Base-by-base conservation (phyloP, 1,140 invertebrate species). In the Orchesella cincta region DNA sequence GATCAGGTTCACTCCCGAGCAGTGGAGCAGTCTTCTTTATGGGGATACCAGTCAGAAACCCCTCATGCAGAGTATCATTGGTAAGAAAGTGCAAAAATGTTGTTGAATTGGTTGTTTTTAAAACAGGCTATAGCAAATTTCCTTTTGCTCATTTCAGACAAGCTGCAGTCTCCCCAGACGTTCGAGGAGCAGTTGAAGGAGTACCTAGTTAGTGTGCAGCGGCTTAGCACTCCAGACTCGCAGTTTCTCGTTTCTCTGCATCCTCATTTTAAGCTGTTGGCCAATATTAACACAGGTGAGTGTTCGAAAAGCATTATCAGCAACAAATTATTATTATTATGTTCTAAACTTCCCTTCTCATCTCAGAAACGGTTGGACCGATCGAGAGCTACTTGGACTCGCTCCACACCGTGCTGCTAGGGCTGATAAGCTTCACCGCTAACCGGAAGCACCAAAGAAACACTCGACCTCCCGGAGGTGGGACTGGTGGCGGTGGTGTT, bases 1-100 rank as follows among this genome's bases (percentile, higher is more conserved):
- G 16, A 87, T 99, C 3, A 88, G 97, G 46, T 99, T 99, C 76
- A 95, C 96, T 0, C 97, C 98, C 0, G 98, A 99, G 84, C 97
- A 99, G 84, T 99, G 97, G 34, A 73, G 71, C 20, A 73, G 96
- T 12, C 85, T 99, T 36, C 86, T 99, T 0, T 99, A 99, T 85
- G 97, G 97, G 0, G 97, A 99, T 84, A 92, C 92, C 0, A 89
- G 90, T 23, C 97, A 98, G 83, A 98, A 98, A 85, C 97, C 95
- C 26, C 96, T 98, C 84, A 99, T 99, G 97, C 97, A 99, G 86
- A 97, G 95, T 83, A 99, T 99, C 76, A 98, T 99, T 83, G 78
- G 78, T 81, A 71, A 54, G 71, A 31, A 26, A 73, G 90, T 83
- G 88, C n/a, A 57, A 18, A 57, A 57, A 12, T 8, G 39, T 46